phyloP scores from a whole-genome alignment of 2,113 vertebrate species.

The Nibea coibor region DNA sequence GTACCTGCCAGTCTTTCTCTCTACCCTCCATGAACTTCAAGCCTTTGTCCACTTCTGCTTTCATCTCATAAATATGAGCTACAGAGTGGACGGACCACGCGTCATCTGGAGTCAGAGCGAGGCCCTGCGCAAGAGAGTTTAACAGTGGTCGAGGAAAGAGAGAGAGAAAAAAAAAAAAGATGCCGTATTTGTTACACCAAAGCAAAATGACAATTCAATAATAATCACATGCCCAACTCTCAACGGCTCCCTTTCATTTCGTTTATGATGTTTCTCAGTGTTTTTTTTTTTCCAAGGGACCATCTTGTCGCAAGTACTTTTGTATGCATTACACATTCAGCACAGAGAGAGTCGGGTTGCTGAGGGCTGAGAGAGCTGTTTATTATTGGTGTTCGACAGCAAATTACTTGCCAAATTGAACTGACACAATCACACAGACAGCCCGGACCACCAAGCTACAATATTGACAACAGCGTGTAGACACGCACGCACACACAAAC shows the following conservation, averaged over 20 bases:
- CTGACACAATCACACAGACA: constrained; percentile 12
- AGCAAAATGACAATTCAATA: neutral
- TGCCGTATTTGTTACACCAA: neutral
- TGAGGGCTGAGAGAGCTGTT: constrained; percentile 6
- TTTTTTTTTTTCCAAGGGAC: constrained; percentile 8
- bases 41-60: constrained; percentile 87
- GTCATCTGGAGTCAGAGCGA: constrained; percentile 85
- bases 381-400: constrained; percentile 16
- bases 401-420: constrained; percentile 13
- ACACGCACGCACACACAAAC: neutral
- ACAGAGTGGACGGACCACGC: constrained; percentile 92
- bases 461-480: neutral
- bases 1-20: constrained; percentile 92
- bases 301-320: constrained; percentile 17
- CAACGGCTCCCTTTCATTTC: constrained; percentile 6
- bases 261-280: neutral
- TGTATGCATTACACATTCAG: constrained; percentile 22
- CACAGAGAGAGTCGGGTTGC: neutral
- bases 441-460: neutral
- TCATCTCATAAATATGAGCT: constrained; percentile 96
- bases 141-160: neutral
- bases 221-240: constrained; percentile 6
- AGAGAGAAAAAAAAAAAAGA: neutral
- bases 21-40: constrained; percentile 90
- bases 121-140: constrained; percentile 79